phyloP scores from a whole-genome alignment of 2,888 invertebrate genomes.

The Herminia tarsipennalis region DNA sequence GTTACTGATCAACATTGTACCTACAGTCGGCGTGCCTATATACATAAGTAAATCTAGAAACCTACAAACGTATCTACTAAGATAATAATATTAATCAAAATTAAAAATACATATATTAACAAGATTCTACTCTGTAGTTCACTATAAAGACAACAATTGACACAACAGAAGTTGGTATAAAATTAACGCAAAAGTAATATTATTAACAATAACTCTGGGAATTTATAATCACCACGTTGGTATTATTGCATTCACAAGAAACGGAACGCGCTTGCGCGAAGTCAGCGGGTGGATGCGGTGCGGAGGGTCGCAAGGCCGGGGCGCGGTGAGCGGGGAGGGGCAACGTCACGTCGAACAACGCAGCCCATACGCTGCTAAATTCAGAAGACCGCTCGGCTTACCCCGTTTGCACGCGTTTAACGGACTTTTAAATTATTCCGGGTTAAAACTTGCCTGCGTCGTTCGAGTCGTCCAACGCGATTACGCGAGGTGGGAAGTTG shows the following conservation, averaged over 20 bases:
- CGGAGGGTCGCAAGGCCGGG: slow-evolving; percentile 80
- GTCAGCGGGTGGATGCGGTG: slow-evolving; percentile 65
- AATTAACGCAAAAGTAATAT: not conserved
- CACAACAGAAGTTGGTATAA: no score
- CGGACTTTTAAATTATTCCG: slow-evolving; percentile 48
- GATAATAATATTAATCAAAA: no score
- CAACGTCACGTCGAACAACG: slow-evolving; percentile 83
- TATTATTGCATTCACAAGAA: slow-evolving; percentile 72
- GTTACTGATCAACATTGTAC: no score
- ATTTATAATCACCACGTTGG: slow-evolving; percentile 51
- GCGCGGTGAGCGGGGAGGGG: slow-evolving; percentile 69
- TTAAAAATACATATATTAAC: no score
- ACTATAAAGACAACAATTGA: no score
- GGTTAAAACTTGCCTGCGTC: slow-evolving; percentile 77
- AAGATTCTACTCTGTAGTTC: no score
- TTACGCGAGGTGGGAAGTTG: slow-evolving; percentile 81
- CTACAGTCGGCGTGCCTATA: no score
- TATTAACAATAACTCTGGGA: slow-evolving; percentile 38
- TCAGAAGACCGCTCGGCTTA: slow-evolving; percentile 48
- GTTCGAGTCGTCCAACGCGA: slow-evolving; percentile 79
- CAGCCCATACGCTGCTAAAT: slow-evolving; percentile 70
- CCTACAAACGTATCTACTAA: no score
- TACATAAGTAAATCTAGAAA: no score
- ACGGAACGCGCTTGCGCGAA: slow-evolving; percentile 79
- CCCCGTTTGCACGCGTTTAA: slow-evolving; percentile 25